Percentiles rank a stretch among this genome's conserved stretches.
These are phyloP conservation scores for Scotopteryx bipunctaria DNA, from an alignment of 2,888 invertebrate genomes.

Conservation along the genomic window DNA sequence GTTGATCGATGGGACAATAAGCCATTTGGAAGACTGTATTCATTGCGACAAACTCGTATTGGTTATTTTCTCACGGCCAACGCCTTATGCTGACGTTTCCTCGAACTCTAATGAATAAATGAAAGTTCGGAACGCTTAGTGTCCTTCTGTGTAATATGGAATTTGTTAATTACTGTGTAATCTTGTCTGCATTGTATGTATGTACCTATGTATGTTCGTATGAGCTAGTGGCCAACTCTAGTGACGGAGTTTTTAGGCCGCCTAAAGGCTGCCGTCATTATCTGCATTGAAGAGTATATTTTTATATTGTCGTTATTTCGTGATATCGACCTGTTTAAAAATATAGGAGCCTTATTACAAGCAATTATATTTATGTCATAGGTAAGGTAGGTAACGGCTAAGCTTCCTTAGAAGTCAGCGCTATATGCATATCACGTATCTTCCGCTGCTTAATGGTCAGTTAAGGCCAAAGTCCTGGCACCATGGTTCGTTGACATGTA, in stretches of 20 bases:
- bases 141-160: constrained; percentile 29
- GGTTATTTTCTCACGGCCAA: constrained; percentile 50
- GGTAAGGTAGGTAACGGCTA: constrained; percentile 8
- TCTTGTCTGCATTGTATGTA: neutral
- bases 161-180: constrained; percentile 16
- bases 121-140: constrained; percentile 39
- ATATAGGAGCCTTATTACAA: neutral
- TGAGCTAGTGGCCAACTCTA: too few relatives aligned
- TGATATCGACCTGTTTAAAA: too few relatives aligned
- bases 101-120: constrained; percentile 42
- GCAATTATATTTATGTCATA: neutral
- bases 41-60: constrained; percentile 37
- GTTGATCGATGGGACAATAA: constrained; percentile 40
- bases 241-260: too few relatives aligned
- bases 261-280: too few relatives aligned
- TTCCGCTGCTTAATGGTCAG: constrained; percentile 26
- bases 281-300: too few relatives aligned
- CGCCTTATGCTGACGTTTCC: constrained; percentile 46
- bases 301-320: too few relatives aligned
- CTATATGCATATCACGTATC: constrained; percentile 31
- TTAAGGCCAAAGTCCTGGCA: constrained; percentile 32
- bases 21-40: constrained; percentile 39
- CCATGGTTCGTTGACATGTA: constrained; percentile 33
- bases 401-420: constrained; percentile 13
- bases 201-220: too few relatives aligned